A percentile compares a stretch with the other conserved stretches of the same genome.
These are phyloP conservation scores for Orestias chungarensis DNA, from an alignment of 2,797 vertebrate genomes.

Conservation along the genomic window DNA sequence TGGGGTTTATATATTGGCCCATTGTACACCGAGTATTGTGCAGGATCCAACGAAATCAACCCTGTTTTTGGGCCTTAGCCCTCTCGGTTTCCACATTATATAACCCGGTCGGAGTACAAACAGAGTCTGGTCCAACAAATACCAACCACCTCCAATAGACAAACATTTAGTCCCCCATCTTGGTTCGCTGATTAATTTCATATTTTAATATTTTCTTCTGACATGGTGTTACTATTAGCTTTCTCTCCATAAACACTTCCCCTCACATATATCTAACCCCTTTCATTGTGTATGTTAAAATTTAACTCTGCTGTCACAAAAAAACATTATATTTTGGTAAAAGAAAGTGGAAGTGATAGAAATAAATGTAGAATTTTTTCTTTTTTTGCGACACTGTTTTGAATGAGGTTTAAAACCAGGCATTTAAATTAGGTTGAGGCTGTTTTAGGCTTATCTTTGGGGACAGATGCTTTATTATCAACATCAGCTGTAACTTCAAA, in stretches of 20 bases:
- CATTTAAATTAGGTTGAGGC: background rate
- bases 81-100: slow-evolving; percentile 56
- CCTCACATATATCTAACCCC: background rate
- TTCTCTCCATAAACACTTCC: slow-evolving; percentile 1
- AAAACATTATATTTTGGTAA: background rate
- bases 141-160: slow-evolving; percentile 20
- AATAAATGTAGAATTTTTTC: background rate
- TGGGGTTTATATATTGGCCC: slow-evolving; percentile 41
- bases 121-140: slow-evolving; percentile 41
- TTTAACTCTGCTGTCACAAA: background rate
- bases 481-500: background rate
- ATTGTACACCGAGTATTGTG: slow-evolving; percentile 55
- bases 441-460: background rate
- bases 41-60: slow-evolving; percentile 35
- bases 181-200: slow-evolving; percentile 15
- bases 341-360: background rate
- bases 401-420: background rate
- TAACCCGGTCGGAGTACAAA: slow-evolving; percentile 60
- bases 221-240: background rate
- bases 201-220: background rate
- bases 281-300: slow-evolving; percentile 4
- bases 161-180: slow-evolving; percentile 21
- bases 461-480: background rate
- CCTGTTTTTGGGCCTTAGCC: slow-evolving; percentile 47
- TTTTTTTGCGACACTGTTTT: background rate